phyloP scores from a whole-genome alignment of 2,797 vertebrate genomes.

The Gymnoscopelus braueri region DNA sequence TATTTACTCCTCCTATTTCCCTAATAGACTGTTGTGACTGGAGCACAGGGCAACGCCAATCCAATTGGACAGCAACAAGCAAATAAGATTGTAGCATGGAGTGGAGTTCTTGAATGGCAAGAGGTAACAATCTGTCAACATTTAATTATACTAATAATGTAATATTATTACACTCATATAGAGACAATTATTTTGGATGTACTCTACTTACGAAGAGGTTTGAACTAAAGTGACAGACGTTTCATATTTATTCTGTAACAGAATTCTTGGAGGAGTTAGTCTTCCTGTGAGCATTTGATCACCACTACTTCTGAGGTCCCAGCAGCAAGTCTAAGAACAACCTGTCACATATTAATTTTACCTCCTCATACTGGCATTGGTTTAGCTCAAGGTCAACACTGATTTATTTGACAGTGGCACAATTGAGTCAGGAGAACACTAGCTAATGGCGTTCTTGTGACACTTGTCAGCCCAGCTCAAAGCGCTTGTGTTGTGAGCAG shows the following conservation, averaged over 20 bases:
- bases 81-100: slow-evolving; percentile 93
- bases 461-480: slow-evolving; percentile 41
- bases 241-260: neutral
- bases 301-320: slow-evolving; percentile 12
- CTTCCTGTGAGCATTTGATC: neutral
- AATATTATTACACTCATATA: no score
- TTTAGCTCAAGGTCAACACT: slow-evolving; percentile 64
- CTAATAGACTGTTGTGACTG: slow-evolving; percentile 66
- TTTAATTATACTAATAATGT: neutral
- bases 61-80: slow-evolving; percentile 80
- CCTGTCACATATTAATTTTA: slow-evolving; percentile 55
- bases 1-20: slow-evolving; percentile 10
- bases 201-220: no score
- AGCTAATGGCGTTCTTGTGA: slow-evolving; percentile 55
- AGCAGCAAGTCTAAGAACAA: slow-evolving; percentile 44
- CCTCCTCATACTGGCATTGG: slow-evolving; percentile 17
- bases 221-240: neutral
- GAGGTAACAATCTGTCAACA: slow-evolving; percentile 82
- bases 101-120: slow-evolving; percentile 93
- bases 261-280: neutral
- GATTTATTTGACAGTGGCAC: slow-evolving; percentile 41
- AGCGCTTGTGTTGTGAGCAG: slow-evolving; percentile 42
- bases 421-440: slow-evolving; percentile 52
- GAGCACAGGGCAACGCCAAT: slow-evolving; percentile 47
- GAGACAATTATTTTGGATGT: no score